A percentile compares a stretch with the other conserved stretches of the same genome.
Evolutionary conservation across 2,113 vertebrate genomes (phyloP).

Genomic region (Turnix velox): DNA sequence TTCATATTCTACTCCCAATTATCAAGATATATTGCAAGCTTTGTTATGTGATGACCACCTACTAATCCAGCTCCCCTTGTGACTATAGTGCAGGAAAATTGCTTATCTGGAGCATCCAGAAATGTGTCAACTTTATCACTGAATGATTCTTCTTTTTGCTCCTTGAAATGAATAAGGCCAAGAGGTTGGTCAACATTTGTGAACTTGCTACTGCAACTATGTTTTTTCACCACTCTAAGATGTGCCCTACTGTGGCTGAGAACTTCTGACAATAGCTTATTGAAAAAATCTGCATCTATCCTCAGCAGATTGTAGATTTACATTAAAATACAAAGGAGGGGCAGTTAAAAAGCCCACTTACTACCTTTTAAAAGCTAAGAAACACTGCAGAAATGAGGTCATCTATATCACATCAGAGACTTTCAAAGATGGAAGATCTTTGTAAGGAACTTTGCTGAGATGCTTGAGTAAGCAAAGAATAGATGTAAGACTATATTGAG

Average conservation of each 20-base stretch:
- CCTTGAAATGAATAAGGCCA: background rate
- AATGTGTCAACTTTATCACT: background rate
- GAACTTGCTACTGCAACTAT: background rate
- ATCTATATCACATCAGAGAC: background rate
- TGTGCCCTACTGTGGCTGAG: background rate
- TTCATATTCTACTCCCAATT: background rate
- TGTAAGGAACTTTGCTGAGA: background rate
- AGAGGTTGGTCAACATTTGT: background rate
- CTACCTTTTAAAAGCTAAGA: background rate
- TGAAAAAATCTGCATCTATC: background rate
- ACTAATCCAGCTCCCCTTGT: background rate
- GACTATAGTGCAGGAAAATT: rapidly evolving
- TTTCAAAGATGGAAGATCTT: background rate
- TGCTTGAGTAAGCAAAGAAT: background rate
- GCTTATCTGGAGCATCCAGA: background rate
- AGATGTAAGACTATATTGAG: background rate
- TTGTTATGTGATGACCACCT: background rate
- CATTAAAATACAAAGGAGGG: background rate
- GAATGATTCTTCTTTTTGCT: background rate
- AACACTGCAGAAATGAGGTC: background rate
- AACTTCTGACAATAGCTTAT: background rate
- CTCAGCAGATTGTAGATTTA: background rate
- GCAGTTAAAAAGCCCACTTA: background rate
- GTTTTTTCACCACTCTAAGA: background rate
- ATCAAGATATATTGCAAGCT: background rate